A percentile compares a stretch with the other conserved stretches of the same genome.
Evolutionary conservation across 2,113 vertebrate species (phyloP).

Genomic region (Lampris incognitus): DNA sequence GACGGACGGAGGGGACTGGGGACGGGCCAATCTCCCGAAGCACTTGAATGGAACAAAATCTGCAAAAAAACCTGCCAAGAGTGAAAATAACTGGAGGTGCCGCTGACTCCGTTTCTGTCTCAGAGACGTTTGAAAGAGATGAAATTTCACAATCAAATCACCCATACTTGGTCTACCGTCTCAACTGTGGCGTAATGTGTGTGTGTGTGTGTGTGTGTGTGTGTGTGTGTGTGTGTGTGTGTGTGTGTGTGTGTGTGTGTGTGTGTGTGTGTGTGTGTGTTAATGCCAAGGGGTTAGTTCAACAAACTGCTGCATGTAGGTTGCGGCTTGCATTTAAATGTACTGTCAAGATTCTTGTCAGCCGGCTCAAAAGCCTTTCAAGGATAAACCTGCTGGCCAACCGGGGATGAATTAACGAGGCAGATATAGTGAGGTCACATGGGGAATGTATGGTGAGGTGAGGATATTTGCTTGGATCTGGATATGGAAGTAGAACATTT

Average conservation of each 20-base stretch:
- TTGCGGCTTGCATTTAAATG: conserved; percentile 29
- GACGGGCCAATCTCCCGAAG: conserved; percentile 49
- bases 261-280: background rate
- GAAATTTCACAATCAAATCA: conserved; percentile 38
- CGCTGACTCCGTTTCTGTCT: conserved; percentile 42
- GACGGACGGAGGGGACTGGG: conserved; percentile 1
- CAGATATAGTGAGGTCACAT: background rate
- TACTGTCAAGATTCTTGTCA: conserved; percentile 7
- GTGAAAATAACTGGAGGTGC: conserved; percentile 50
- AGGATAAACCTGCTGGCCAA: background rate
- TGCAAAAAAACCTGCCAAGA: conserved; percentile 38
- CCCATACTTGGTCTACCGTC: background rate
- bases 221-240: conserved; percentile 1
- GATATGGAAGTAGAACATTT: conserved; percentile 2
- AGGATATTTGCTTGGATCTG: too few relatives aligned
- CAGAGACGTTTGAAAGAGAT: background rate
- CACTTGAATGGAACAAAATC: conserved; percentile 40
- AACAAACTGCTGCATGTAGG: conserved; percentile 36
- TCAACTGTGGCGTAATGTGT: conserved; percentile 19
- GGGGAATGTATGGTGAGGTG: too few relatives aligned
- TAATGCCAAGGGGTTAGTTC: conserved; percentile 35
- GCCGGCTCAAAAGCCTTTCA: background rate
- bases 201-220: conserved; percentile 10
- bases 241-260: background rate
- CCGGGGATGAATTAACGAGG: conserved; percentile 11